Evolutionary conservation across 2,888 invertebrate species (phyloP), one percentile per base, ranked within the genome.

Genomic region (Chironomus riparius): DNA sequence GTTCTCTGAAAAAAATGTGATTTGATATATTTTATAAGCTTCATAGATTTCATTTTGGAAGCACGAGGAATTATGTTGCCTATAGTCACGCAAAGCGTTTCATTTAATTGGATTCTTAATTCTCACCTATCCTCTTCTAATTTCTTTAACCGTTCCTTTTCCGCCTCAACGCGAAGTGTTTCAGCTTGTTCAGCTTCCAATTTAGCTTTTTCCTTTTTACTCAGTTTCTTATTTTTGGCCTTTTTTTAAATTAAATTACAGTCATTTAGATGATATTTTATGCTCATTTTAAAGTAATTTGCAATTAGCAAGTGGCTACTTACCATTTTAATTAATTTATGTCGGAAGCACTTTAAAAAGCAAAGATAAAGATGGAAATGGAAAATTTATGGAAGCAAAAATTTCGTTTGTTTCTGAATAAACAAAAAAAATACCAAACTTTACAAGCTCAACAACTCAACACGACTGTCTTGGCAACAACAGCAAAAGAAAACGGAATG

Each of bases 141-240:
- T 22, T 70, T 76, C 18, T 76, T 70, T 18, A 77, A 65, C 73
- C 77, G 75, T 68, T 85, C 84, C 76, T 81, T 82, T 78, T 85
- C 85, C 82, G 82, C 81, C 81, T 85, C 85, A 68, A 84, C 82
- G 74, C 85, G 82, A 38, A 83, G 77, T 70, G 84, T 77, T 78
- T 85, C 85, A 6, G 83, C 83, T 77, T 83, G 83, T 78, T 85
- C 84, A 22, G 83, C 83, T 79, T 85, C 85, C 4, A 84, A 78
- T 5, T 82, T 81, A 0, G 83, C 83, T 79, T 82, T 83, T 77
- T 85, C 84, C 78, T 84, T 85, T 79, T 85, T 85, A 2, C 84
- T 82, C 4, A 85, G 79, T 78, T 85, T 85, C 80, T 85, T 71
- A 21, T 13, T 85, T 78, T 84, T 85, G 22, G 48, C 70, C 70